Percentiles rank a stretch among this genome's conserved stretches.
Conservation (phyloP, 2,113 vertebrate genomes). For the Lepus americanus region DNA sequence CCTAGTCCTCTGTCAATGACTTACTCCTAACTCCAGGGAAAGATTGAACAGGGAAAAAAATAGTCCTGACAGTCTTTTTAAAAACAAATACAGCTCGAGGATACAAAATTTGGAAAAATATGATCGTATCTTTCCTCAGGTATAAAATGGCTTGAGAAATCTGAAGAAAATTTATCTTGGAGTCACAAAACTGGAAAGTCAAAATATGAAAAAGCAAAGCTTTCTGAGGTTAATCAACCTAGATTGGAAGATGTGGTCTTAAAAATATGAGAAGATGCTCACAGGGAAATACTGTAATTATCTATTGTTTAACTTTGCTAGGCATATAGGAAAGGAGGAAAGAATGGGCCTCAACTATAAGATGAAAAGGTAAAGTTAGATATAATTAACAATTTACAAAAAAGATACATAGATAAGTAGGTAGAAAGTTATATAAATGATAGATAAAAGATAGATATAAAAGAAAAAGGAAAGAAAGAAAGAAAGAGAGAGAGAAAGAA, state of each 20-base stretch:
- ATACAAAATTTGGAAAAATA: not conserved
- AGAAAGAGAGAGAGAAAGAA: too few relatives aligned
- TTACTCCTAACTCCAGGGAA: not conserved
- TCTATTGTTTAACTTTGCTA: not conserved
- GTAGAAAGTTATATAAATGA: too few relatives aligned
- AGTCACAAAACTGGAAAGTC: not conserved
- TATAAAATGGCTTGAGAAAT: not conserved
- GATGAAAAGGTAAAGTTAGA: not conserved
- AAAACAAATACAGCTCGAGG: not conserved
- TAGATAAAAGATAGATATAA: not conserved
- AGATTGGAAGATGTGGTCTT: not conserved
- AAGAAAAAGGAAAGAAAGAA: not conserved
- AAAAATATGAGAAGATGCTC: not conserved
- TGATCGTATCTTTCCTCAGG: not conserved
- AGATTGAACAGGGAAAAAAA: not conserved
- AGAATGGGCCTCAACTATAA: not conserved
- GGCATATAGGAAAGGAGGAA: not conserved
- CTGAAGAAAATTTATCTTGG: not conserved
- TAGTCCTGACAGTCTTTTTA: not conserved
- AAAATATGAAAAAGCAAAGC: not conserved
- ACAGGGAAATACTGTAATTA: not conserved
- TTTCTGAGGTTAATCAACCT: not conserved
- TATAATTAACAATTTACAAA: slow-evolving; percentile 40
- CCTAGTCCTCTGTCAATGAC: not conserved
- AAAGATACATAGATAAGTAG: not conserved